phyloP scores from a whole-genome alignment of 53 echinoderm and acorn worm genomes.

The Temnopleurus reevesii region DNA sequence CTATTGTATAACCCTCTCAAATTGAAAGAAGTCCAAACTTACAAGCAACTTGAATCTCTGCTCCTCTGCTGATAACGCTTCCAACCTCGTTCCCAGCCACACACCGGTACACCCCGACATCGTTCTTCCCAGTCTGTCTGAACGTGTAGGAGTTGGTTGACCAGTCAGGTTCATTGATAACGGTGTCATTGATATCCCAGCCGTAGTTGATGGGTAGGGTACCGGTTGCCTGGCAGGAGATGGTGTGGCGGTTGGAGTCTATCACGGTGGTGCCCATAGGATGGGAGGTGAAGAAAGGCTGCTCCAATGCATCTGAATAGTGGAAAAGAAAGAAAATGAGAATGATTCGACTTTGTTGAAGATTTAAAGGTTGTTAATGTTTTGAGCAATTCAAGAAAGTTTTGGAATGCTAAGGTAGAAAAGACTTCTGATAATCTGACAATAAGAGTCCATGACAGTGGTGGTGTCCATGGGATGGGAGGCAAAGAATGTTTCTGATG shows the following conservation, averaged over 20 bases:
- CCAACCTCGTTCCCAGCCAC: constrained; percentile 76
- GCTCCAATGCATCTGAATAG: constrained; percentile 59
- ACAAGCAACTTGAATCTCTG: constrained; percentile 78
- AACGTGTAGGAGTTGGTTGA: constrained; percentile 21
- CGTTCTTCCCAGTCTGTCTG: constrained; percentile 28
- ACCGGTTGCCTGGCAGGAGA: constrained; percentile 72
- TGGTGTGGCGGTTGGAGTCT: constrained; percentile 62
- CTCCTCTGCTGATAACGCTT: constrained; percentile 81
- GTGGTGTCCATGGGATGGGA: no score
- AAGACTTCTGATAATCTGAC: no score
- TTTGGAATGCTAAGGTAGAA: no score
- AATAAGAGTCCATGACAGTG: no score
- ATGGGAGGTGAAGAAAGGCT: constrained; percentile 68
- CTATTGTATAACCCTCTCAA: no score
- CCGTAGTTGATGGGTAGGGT: constrained; percentile 70
- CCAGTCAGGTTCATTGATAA: not conserved
- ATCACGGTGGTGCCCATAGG: constrained; percentile 47
- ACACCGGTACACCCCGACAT: constrained; percentile 82
- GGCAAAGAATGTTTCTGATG: no score
- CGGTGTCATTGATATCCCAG: constrained; percentile 77
- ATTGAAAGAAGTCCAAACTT: constrained; percentile 54
- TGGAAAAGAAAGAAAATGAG: not conserved
- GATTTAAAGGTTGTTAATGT: no score
- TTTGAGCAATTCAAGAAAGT: no score
- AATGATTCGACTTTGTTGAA: not conserved